Base-by-base conservation (phyloP, 2,888 invertebrate genomes). In the Erebia aethiops region DNA sequence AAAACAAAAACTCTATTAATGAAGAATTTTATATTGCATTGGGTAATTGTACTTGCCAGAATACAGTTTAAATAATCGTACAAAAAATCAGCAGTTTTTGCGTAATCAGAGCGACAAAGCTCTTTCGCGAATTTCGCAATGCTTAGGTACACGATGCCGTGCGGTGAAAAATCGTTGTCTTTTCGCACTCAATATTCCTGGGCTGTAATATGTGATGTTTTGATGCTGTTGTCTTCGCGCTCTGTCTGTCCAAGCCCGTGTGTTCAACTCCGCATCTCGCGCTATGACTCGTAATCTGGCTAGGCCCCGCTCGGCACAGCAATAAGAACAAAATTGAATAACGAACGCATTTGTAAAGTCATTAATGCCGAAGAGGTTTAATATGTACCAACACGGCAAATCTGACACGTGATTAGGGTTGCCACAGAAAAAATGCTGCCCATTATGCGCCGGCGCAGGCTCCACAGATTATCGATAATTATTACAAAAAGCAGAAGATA, bases 381-480 rank as follows among this genome's bases (percentile, higher is more conserved):
- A 85, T 83, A 83, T 81, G 82, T 80, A 81, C 80, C 84, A 87
- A 85, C 87, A 85, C 84, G 83, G 84, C 80, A 92, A 92, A 93
- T 91, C 92, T 91, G 92, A 92, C 92, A 89, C 84, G 79, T 93
- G 92, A 93, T 91, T 91, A 92, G 92, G 92, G 92, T 92, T 91
- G 84, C 92, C 85, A 87, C 90, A 91, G 8, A 91, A 91, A 88
- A 86, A 85, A 85, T 76, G 84, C 81, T 82, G 85, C 79, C 91
- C 91, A 92, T 91, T 92, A 92, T 90, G 84, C 61, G 83, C 79
- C 83, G 81, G 84, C 83, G 84, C 84, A 89, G 88, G 91, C 91
- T 92, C 92, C 88, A 92, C 91, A 91, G 92, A 92, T 92, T 92
- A 92, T 87, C 91, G 87, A 91, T 92, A 92, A 93, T 92, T 91